Conservation (phyloP, 2,113 vertebrate genomes). For the Oncorhynchus clarkii region DNA sequence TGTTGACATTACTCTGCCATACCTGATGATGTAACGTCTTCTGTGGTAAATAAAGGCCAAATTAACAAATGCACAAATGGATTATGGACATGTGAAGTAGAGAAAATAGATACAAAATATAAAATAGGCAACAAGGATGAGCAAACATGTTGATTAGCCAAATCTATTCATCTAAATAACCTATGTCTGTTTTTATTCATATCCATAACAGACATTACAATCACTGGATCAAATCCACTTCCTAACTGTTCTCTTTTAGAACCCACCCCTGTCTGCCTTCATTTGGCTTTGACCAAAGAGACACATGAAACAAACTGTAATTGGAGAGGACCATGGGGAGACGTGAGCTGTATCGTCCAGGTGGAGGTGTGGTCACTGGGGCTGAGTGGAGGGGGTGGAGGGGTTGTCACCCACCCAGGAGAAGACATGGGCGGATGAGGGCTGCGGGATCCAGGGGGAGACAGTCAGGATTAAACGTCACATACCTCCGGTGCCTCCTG, state of each 20-base stretch:
- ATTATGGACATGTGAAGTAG: too few relatives aligned
- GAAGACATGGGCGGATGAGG: conserved; percentile 38
- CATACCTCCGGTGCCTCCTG: conserved; percentile 61
- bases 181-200: too few relatives aligned
- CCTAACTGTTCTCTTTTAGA: too few relatives aligned
- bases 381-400: not conserved
- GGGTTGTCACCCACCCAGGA: not conserved
- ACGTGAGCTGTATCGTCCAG: conserved; percentile 37
- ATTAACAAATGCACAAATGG: too few relatives aligned
- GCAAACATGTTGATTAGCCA: too few relatives aligned
- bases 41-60: too few relatives aligned
- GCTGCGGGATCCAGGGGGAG: conserved; percentile 8
- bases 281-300: conserved; percentile 50
- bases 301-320: conserved; percentile 33
- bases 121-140: too few relatives aligned
- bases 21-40: too few relatives aligned
- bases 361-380: conserved; percentile 26
- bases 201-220: too few relatives aligned
- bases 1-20: not conserved
- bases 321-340: conserved; percentile 19
- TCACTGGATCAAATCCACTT: too few relatives aligned
- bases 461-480: conserved; percentile 3
- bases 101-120: too few relatives aligned
- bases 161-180: too few relatives aligned
- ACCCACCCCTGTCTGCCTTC: not conserved